Conservation (phyloP, 1,140 invertebrate genomes). For the Dermatophagoides farinae region DNA sequence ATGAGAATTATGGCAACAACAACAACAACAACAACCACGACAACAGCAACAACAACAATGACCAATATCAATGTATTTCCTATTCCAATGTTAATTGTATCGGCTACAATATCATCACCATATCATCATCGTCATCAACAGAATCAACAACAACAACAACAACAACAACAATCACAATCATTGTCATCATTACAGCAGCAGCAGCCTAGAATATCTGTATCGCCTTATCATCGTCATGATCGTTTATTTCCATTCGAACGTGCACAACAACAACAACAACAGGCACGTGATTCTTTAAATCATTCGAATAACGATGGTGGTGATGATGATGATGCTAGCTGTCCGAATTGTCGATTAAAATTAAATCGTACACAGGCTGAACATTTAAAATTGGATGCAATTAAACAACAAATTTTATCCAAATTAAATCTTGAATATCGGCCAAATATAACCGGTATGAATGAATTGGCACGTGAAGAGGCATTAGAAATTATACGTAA, state of each 20-base stretch:
- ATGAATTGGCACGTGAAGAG: conserved; percentile 37
- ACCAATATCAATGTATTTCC: too few species aligned
- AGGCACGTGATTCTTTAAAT: not conserved
- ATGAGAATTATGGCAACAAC: too few species aligned
- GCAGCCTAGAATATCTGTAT: not conserved
- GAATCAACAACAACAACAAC: not conserved
- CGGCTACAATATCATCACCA: not conserved
- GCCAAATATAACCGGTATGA: conserved; percentile 44
- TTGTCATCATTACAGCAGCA: not conserved
- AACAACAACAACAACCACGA: too few species aligned
- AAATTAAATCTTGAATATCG: conserved; percentile 44
- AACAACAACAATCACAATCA: not conserved
- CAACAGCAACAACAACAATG: too few species aligned
- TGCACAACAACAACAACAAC: not conserved
- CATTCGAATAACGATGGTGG: not conserved
- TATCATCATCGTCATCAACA: not conserved
- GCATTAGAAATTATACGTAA: conserved; percentile 42
- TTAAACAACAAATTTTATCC: conserved; percentile 49
- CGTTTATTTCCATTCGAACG: not conserved
- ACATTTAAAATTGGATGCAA: conserved; percentile 43
- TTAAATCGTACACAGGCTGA: conserved; percentile 25
- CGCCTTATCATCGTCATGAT: not conserved
- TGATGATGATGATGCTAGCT: not conserved
- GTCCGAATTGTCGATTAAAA: not conserved
- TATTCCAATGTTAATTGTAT: too few species aligned